Evolutionary conservation across 2,797 vertebrate genomes (phyloP).

Genomic region (Peromyscus melanophrys): DNA sequence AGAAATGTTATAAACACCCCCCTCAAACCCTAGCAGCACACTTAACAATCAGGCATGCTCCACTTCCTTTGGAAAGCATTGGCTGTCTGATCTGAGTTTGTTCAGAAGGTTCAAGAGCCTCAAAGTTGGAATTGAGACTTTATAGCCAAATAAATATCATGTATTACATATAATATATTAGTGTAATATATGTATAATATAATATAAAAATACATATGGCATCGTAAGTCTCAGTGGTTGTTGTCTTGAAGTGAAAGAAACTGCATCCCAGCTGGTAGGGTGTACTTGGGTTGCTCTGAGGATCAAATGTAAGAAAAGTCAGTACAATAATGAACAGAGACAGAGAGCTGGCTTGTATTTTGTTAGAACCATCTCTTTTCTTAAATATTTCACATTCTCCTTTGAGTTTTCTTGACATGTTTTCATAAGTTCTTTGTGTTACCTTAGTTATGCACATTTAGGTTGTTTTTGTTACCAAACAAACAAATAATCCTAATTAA

Average conservation of each 20-base stretch:
- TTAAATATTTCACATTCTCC: neutral
- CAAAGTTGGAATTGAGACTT: neutral
- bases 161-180: neutral
- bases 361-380: neutral
- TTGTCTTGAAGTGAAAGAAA: neutral
- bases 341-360: neutral
- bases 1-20: neutral
- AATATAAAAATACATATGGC: neutral
- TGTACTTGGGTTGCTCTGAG: neutral
- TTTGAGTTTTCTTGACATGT: neutral
- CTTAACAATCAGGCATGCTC: neutral
- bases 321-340: neutral
- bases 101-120: slow-evolving; percentile 36
- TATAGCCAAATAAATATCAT: neutral
- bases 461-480: neutral
- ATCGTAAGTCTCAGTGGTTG: neutral
- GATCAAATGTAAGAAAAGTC: neutral
- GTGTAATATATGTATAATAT: neutral
- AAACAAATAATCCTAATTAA: slow-evolving; percentile 2
- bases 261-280: neutral
- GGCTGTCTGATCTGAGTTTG: neutral
- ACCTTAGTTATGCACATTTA: slow-evolving; percentile 30
- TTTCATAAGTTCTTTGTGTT: slow-evolving; percentile 46
- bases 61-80: neutral
- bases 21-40: neutral